phyloP scores from a whole-genome alignment of 2,797 vertebrate species.

The Phoebastria nigripes region DNA sequence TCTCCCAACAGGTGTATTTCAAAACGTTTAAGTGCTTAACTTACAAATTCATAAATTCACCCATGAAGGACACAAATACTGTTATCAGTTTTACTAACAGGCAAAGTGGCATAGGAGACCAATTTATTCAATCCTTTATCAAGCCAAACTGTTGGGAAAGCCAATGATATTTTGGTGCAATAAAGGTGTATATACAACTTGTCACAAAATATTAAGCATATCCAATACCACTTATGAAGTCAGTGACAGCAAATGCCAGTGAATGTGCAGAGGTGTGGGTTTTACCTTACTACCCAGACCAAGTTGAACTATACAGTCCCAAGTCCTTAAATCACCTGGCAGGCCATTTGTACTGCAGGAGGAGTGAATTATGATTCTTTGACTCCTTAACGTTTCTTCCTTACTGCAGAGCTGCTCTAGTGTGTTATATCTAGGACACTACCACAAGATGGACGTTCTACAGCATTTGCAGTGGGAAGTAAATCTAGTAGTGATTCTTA shows the following conservation, averaged over 20 bases:
- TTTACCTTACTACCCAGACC: conserved; percentile 23
- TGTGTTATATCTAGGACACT: conserved; percentile 1
- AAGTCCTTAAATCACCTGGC: conserved; percentile 61
- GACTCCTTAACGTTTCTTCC: conserved; percentile 60
- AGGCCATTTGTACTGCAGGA: conserved; percentile 34
- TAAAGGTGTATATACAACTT: not conserved
- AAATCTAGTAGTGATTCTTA: not conserved
- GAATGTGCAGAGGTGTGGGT: conserved; percentile 9
- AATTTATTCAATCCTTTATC: not conserved
- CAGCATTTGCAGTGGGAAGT: not conserved
- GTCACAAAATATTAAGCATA: not conserved
- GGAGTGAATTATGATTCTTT: conserved; percentile 44
- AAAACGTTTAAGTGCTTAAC: not conserved
- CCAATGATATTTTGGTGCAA: not conserved
- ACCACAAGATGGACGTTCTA: not conserved
- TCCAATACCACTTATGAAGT: not conserved
- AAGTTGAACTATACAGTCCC: not conserved
- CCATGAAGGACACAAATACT: not conserved
- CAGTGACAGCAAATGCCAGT: not conserved
- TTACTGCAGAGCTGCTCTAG: conserved; percentile 25
- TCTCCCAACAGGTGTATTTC: not conserved
- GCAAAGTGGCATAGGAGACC: not conserved
- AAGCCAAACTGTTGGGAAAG: not conserved
- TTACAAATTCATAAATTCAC: not conserved
- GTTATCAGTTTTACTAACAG: not conserved